Evolutionary conservation across 2,888 invertebrate genomes (phyloP).

Genomic region (Cerastis leucographa): DNA sequence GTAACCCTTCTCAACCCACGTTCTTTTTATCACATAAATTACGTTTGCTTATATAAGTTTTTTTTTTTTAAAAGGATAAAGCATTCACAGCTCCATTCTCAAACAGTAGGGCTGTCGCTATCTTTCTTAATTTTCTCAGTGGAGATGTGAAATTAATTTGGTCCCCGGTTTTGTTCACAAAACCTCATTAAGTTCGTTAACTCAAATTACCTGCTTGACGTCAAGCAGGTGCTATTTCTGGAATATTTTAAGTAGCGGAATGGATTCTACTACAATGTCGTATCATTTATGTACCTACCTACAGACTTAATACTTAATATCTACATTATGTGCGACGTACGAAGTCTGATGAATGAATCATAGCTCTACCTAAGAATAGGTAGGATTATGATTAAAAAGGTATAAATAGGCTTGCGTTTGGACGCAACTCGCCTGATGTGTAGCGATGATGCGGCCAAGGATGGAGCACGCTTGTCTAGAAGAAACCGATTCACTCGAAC

Average conservation of each 20-base stretch:
- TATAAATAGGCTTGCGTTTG: no score
- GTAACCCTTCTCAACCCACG: not conserved
- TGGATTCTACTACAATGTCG: not conserved
- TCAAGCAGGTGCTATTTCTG: slow-evolving; percentile 28
- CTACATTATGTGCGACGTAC: no score
- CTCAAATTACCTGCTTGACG: slow-evolving; percentile 33
- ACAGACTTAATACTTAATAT: no score
- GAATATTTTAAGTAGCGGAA: slow-evolving; percentile 35
- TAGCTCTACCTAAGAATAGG: no score
- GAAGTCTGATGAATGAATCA: no score
- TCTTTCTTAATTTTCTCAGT: slow-evolving; percentile 42
- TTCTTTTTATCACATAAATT: not conserved
- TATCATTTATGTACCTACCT: no score
- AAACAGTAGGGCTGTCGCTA: slow-evolving; percentile 35
- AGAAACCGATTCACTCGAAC: no score
- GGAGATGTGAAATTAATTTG: slow-evolving; percentile 29
- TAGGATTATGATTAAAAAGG: no score
- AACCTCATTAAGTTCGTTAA: slow-evolving; percentile 45
- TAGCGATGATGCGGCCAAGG: no score
- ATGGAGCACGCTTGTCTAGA: no score
- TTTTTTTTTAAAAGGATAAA: slow-evolving; percentile 1
- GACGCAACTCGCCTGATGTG: no score
- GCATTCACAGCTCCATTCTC: slow-evolving; percentile 1
- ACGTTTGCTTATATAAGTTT: not conserved
- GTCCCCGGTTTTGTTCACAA: slow-evolving; percentile 37